Base-by-base conservation (phyloP, 2,113 vertebrate genomes). In the Carassius carassius region DNA sequence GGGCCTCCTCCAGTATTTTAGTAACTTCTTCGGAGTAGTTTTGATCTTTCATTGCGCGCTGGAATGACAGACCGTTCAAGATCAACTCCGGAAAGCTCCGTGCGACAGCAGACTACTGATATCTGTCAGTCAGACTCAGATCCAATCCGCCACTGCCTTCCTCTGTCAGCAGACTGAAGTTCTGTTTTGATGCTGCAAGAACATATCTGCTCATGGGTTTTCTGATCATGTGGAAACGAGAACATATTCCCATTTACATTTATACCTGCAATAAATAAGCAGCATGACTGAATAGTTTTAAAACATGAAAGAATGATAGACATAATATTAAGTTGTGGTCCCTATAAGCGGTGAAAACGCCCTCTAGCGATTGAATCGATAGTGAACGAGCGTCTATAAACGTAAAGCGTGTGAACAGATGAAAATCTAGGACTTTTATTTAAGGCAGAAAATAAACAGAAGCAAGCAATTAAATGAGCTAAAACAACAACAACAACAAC, bases 1-100 rank as follows among this genome's bases (percentile, higher is more conserved):
- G 95, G 67, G 96, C 94, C 29, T 95, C 93, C 1, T 92, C 85
- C 14, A 95, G 87, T n/a, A 95, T 92, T 84, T 86, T 92, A 1
- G 32, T 17, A 29, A 93, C 89, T 63, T 94, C 92, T 6, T 93
- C 87, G 0, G 75, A 51, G 3, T 75, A 60, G 19, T 88, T 90
- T 41, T 91, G 89, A 1, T 92, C 90, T 90, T 92, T 93, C 93
- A 93, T 91, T n/a, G 3, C 63, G 72, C 41, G 23, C 7, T 5
- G 12, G 29, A 44, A 56, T 17, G 6, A 60, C 35, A 67, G 14
- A 41, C 41, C 47, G 41, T 25, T 54, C 13, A 25, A 13, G 12
- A 12, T 9, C 32, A 23, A 47, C 67, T 49, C 65, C 67, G 84
- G 84, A 80, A 80, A 85, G 10, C 37, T 60, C 51, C 54, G 21